A percentile compares a stretch with the other conserved stretches of the same genome.
These are phyloP conservation scores for Melikaiella ostensackeni DNA, from an alignment of 2,888 invertebrate species.

Conservation along the genomic window DNA sequence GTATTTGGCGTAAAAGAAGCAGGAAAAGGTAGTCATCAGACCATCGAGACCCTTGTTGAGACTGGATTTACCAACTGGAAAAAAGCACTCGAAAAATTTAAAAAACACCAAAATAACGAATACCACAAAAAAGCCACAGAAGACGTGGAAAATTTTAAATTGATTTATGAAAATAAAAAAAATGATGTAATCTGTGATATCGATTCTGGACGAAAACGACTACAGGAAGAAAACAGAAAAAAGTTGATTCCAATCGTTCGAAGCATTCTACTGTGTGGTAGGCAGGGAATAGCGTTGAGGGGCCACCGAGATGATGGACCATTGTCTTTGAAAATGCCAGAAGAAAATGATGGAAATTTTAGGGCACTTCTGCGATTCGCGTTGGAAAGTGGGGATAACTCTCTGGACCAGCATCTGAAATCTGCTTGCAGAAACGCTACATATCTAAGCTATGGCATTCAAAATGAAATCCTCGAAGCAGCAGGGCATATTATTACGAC, in stretches of 20 bases:
- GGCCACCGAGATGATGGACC: conserved; percentile 9
- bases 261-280: conserved; percentile 35
- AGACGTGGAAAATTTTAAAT: background rate
- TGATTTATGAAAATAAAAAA: conserved; percentile 22
- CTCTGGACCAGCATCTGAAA: background rate
- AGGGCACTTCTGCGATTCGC: conserved; percentile 8
- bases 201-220: background rate
- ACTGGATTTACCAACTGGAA: conserved; percentile 37
- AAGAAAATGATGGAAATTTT: conserved; percentile 37
- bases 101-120: conserved; percentile 7
- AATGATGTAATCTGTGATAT: no score
- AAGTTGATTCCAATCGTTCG: conserved; percentile 28
- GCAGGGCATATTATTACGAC: background rate
- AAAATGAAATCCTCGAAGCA: conserved; percentile 2
- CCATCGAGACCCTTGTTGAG: background rate
- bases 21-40: conserved; percentile 25
- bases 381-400: background rate
- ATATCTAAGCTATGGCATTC: background rate
- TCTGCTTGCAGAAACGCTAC: background rate
- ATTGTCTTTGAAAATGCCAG: background rate
- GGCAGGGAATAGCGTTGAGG: conserved; percentile 40
- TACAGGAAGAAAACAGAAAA: conserved; percentile 4
- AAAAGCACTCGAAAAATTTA: conserved; percentile 29
- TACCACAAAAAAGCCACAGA: conserved; percentile 33
- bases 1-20: background rate